Conservation (phyloP, 37 sponge, comb jelly and placozoan species). For the Eunapius fragilis region DNA sequence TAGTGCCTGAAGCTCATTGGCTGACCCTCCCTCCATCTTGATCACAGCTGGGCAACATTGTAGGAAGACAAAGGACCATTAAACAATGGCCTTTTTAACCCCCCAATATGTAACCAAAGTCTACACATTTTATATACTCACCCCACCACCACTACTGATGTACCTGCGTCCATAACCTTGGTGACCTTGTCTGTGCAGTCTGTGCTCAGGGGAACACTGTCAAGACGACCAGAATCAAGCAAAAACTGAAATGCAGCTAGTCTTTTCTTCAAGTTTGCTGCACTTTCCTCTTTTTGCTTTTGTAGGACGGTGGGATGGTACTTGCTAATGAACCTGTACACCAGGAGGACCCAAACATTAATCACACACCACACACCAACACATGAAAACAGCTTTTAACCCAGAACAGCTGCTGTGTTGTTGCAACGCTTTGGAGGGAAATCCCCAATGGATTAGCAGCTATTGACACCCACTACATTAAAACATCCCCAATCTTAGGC, state of each 20-base stretch:
- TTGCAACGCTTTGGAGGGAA: too few relatives aligned
- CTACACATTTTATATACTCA: too few relatives aligned
- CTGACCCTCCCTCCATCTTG: slow-evolving; percentile 81
- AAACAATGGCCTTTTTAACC: too few relatives aligned
- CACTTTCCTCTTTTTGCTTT: not conserved
- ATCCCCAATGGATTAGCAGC: too few relatives aligned
- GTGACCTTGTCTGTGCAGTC: slow-evolving; percentile 26
- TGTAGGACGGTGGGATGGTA: slow-evolving; percentile 67
- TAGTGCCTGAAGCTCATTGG: slow-evolving; percentile 61
- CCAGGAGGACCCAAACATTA: too few relatives aligned
- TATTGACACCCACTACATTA: too few relatives aligned
- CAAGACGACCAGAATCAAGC: slow-evolving; percentile 37
- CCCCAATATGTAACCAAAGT: too few relatives aligned
- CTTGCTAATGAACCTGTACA: slow-evolving; percentile 59
- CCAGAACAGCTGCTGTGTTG: too few relatives aligned
- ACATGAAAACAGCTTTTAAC: too few relatives aligned
- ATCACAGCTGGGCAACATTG: slow-evolving; percentile 51
- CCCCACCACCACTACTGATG: too few relatives aligned
- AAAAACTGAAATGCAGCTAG: slow-evolving; percentile 41
- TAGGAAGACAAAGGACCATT: not conserved
- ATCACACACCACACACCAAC: too few relatives aligned
- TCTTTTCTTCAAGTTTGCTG: slow-evolving; percentile 33
- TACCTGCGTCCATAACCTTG: slow-evolving; percentile 61
- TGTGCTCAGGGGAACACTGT: slow-evolving; percentile 21
- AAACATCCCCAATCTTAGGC: too few relatives aligned